A percentile compares a stretch with the other conserved stretches of the same genome.
phyloP scores from a whole-genome alignment of 2,797 vertebrate species.

The Arrhamphus sclerolepis region DNA sequence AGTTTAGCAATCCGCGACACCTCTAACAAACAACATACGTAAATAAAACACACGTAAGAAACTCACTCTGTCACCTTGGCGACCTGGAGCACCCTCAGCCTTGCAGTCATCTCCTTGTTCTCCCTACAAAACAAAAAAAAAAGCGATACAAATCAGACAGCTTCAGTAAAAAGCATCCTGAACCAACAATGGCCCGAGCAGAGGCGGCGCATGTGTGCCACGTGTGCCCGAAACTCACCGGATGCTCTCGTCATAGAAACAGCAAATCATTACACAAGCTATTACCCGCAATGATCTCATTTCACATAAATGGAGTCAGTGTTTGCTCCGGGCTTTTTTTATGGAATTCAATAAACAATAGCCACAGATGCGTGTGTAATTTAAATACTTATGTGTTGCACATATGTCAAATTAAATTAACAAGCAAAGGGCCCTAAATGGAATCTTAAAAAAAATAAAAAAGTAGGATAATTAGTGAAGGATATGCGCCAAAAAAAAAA shows the following conservation, averaged over 20 bases:
- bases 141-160: neutral
- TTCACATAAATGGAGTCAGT: slow-evolving; percentile 41
- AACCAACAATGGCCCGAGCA: slow-evolving; percentile 13
- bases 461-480: slow-evolving; percentile 21
- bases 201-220: slow-evolving; percentile 43
- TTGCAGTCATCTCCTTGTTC: slow-evolving; percentile 92
- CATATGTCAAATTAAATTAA: slow-evolving; percentile 50
- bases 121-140: slow-evolving; percentile 78
- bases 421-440: slow-evolving; percentile 8
- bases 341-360: slow-evolving; percentile 57
- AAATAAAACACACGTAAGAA: slow-evolving; percentile 19
- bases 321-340: slow-evolving; percentile 37
- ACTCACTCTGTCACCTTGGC: slow-evolving; percentile 95
- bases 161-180: slow-evolving; percentile 11
- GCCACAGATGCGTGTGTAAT: slow-evolving; percentile 34
- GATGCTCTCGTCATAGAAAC: slow-evolving; percentile 21
- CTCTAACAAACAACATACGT: neutral
- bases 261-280: slow-evolving; percentile 49
- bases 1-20: slow-evolving; percentile 1
- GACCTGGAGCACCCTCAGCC: slow-evolving; percentile 87
- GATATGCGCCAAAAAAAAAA: slow-evolving; percentile 7
- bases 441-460: slow-evolving; percentile 9
- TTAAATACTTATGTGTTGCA: slow-evolving; percentile 44
- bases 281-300: slow-evolving; percentile 48
- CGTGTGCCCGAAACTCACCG: slow-evolving; percentile 35